Percentiles rank a stretch among this genome's conserved stretches.
These are phyloP conservation scores for Apodemus speciosus DNA, from an alignment of 2,113 vertebrate genomes.

Conservation along the genomic window DNA sequence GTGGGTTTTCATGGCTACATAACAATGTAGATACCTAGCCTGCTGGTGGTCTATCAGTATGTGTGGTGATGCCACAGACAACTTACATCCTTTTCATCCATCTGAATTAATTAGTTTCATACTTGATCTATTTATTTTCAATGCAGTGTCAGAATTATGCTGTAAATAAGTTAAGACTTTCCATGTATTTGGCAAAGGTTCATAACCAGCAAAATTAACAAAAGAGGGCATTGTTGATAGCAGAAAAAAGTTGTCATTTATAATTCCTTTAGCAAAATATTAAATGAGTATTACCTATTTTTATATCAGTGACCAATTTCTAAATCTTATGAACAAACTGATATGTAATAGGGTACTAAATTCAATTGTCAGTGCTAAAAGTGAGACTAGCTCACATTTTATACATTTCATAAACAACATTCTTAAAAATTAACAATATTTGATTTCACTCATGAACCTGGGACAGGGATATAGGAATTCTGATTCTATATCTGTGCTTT, in stretches of 20 bases:
- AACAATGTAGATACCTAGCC: background rate
- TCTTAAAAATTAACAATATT: background rate
- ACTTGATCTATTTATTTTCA: slow-evolving; percentile 21
- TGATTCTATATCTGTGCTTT: background rate
- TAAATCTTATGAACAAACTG: background rate
- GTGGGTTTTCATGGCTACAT: background rate
- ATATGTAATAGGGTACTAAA: background rate
- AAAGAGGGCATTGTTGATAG: background rate
- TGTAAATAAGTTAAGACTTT: background rate
- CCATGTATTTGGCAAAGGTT: background rate
- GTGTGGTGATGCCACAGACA: background rate
- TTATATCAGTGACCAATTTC: background rate
- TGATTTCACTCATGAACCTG: background rate
- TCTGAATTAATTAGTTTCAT: background rate
- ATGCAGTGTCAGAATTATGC: background rate
- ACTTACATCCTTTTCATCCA: background rate
- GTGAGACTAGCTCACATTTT: background rate
- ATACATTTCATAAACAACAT: background rate
- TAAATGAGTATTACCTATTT: background rate
- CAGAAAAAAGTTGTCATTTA: background rate
- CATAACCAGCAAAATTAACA: background rate
- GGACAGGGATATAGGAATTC: background rate
- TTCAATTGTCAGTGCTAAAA: background rate
- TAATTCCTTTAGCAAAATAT: background rate
- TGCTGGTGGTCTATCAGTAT: background rate